These are phyloP conservation scores for Ceryle rudis DNA, from an alignment of 2,797 vertebrate species.

Conservation along the genomic window DNA sequence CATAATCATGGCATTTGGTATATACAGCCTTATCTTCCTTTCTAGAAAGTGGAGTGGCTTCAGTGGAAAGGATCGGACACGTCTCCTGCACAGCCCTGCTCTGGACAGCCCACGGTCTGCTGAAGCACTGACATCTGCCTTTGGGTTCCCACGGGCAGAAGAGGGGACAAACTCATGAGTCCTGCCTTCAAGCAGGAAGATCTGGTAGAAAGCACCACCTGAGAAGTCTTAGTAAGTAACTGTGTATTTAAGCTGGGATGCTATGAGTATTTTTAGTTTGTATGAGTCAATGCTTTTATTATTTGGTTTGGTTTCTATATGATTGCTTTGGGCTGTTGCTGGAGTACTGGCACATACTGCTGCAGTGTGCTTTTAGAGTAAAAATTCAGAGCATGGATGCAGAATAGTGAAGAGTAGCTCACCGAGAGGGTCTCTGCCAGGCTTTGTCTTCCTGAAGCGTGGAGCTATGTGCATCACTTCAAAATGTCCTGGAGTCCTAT, in stretches of 20 bases:
- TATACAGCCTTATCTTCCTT: not conserved
- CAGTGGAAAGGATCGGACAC: not conserved
- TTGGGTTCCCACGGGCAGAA: rapidly evolving
- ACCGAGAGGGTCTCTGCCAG: not conserved
- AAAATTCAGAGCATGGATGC: not conserved
- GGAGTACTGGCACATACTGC: not conserved
- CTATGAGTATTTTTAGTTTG: not conserved
- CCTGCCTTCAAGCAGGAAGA: not conserved
- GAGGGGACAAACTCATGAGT: not conserved
- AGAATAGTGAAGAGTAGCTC: not conserved
- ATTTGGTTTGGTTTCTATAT: not conserved
- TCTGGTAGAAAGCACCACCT: not conserved
- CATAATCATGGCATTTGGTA: not conserved
- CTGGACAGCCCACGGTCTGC: not conserved
- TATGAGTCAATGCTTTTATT: not conserved
- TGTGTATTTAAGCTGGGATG: not conserved
- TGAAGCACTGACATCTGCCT: not conserved
- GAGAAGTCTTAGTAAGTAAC: not conserved
- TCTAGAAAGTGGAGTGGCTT: not conserved
- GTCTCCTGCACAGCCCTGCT: not conserved
- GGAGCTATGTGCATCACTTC: not conserved
- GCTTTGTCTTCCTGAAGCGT: not conserved
- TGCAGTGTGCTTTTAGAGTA: not conserved
- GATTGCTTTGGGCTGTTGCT: not conserved
- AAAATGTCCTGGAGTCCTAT: not conserved